These are phyloP conservation scores for Hemiprocne comata DNA, from an alignment of 2,113 vertebrate species.

Conservation along the genomic window DNA sequence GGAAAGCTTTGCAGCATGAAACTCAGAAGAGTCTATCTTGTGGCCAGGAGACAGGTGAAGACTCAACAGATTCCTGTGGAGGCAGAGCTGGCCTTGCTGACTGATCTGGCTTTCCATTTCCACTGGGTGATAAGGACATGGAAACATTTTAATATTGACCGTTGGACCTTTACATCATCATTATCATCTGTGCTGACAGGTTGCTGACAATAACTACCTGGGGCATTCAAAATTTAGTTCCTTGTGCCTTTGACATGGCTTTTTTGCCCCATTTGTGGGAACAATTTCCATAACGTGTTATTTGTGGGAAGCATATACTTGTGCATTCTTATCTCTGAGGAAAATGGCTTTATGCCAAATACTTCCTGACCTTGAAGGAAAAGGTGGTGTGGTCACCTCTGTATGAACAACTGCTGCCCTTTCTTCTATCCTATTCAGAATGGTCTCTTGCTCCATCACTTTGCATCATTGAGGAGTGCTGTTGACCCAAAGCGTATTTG, in stretches of 20 bases:
- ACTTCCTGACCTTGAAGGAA: background rate
- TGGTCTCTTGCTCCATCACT: background rate
- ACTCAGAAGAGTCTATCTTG: background rate
- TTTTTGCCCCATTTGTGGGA: background rate
- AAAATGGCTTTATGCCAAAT: background rate
- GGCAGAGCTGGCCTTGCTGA: background rate
- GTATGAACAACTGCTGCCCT: background rate
- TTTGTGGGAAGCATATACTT: background rate
- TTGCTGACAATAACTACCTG: background rate
- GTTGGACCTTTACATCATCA: background rate
- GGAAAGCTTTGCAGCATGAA: background rate
- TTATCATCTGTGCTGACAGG: background rate
- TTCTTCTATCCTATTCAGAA: background rate
- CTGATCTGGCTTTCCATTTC: background rate
- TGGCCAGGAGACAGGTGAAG: background rate
- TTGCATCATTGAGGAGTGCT: background rate
- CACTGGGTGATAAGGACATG: background rate
- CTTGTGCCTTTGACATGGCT: background rate
- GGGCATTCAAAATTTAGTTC: background rate
- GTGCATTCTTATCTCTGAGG: background rate
- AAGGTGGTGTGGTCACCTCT: background rate
- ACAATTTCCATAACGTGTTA: background rate
- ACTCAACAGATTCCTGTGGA: background rate
- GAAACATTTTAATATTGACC: background rate
- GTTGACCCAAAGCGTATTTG: accelerated